A percentile compares a stretch with the other conserved stretches of the same genome.
Conservation (phyloP, 1,140 invertebrate genomes). For the Frieseomelitta varia region DNA sequence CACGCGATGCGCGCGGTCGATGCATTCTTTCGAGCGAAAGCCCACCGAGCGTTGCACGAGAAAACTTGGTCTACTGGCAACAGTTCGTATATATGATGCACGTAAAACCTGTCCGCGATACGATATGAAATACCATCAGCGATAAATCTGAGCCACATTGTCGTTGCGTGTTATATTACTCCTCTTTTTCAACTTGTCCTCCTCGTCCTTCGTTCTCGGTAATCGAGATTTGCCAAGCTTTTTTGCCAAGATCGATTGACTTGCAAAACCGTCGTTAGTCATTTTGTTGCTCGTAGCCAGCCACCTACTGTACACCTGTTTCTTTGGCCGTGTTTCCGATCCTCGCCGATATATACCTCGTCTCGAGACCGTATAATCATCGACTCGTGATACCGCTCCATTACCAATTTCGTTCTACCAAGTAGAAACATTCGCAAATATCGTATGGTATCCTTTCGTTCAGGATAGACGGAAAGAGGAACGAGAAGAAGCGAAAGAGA, state of each 20-base stretch:
- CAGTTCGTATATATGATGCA: not conserved
- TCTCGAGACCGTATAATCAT: not conserved
- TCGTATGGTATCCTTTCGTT: too few species aligned
- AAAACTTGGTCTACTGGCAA: constrained; percentile 21
- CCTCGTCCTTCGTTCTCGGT: not conserved
- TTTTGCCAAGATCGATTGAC: constrained; percentile 48
- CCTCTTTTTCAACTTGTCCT: not conserved
- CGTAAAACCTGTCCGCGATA: constrained; percentile 48
- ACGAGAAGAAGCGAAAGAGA: not conserved
- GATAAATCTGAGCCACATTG: constrained; percentile 61
- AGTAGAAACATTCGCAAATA: not conserved
- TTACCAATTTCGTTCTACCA: not conserved
- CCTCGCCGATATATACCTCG: not conserved
- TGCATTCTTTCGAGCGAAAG: constrained; percentile 13
- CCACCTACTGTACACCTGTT: constrained; percentile 5
- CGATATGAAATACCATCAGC: constrained; percentile 62
- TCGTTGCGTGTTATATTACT: constrained; percentile 48
- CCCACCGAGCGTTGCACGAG: constrained; percentile 12
- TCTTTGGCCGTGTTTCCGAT: not conserved
- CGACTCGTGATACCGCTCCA: not conserved
- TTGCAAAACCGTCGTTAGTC: constrained; percentile 45
- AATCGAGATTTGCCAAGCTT: constrained; percentile 14
- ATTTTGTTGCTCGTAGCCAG: constrained; percentile 28
- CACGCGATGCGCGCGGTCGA: constrained; percentile 29
- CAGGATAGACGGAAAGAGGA: too few species aligned